Evolutionary conservation across 1,140 invertebrate species (phyloP).

Genomic region (Dendrolimus kikuchii): DNA sequence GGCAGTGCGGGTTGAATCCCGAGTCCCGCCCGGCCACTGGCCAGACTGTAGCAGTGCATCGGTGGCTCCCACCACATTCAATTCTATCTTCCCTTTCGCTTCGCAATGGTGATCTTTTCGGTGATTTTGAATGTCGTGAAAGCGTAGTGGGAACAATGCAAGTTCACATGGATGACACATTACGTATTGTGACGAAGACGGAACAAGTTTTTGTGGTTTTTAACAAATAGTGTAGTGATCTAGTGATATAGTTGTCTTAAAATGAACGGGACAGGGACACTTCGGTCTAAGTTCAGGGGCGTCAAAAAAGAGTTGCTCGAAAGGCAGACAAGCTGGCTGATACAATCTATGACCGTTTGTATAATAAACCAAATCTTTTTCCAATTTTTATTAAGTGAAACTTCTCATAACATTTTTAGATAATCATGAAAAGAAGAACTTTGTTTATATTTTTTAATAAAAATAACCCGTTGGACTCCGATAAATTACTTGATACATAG

Average conservation of each 20-base stretch:
- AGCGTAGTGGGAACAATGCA: slow-evolving; percentile 15
- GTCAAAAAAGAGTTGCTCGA: slow-evolving; percentile 83
- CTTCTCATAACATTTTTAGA: neutral
- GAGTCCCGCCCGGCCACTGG: slow-evolving; percentile 48
- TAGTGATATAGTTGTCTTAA: slow-evolving; percentile 9
- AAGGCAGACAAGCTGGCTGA: slow-evolving; percentile 77
- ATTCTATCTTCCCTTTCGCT: slow-evolving; percentile 23
- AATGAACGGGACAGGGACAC: slow-evolving; percentile 59
- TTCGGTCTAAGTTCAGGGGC: slow-evolving; percentile 79
- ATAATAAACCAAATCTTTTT: slow-evolving; percentile 5
- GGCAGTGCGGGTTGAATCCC: slow-evolving; percentile 47
- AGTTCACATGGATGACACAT: slow-evolving; percentile 20
- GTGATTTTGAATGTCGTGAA: slow-evolving; percentile 3
- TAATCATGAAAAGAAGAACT: too few relatives aligned
- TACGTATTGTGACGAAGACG: slow-evolving; percentile 5
- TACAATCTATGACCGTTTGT: slow-evolving; percentile 85
- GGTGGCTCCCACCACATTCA: slow-evolving; percentile 46
- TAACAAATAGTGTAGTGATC: neutral
- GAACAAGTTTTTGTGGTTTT: too few relatives aligned
- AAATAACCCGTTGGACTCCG: too few relatives aligned
- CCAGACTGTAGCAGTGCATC: slow-evolving; percentile 36
- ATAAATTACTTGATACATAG: too few relatives aligned
- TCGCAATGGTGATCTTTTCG: slow-evolving; percentile 6
- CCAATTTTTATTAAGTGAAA: neutral
- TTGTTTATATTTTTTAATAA: too few relatives aligned